phyloP scores from a whole-genome alignment of 2,888 invertebrate genomes.

The Cenopis cana region DNA sequence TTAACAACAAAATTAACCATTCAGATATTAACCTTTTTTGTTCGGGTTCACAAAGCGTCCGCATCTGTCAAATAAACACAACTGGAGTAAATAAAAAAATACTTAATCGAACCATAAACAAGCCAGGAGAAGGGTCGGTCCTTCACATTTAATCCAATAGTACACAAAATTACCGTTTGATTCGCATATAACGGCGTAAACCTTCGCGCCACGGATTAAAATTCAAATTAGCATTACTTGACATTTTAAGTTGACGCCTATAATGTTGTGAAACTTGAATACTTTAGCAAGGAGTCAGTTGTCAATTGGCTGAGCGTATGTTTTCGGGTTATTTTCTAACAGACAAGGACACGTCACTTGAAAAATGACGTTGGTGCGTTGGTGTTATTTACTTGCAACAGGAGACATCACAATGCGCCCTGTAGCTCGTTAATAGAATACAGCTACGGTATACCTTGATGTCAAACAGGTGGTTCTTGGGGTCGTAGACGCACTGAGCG shows the following conservation, averaged over 20 bases:
- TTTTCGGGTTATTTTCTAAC: constrained; percentile 21
- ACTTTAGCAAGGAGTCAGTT: constrained; percentile 24
- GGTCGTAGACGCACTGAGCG: too few relatives aligned
- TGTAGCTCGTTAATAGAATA: too few relatives aligned
- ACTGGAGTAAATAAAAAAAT: constrained; percentile 35
- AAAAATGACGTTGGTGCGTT: too few relatives aligned
- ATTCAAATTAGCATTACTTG: constrained; percentile 27
- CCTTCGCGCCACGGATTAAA: constrained; percentile 33
- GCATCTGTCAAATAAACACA: constrained; percentile 26
- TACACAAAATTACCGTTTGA: constrained; percentile 20
- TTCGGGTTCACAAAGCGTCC: constrained; percentile 2
- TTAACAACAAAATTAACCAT: not conserved
- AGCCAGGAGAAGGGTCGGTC: constrained; percentile 29
- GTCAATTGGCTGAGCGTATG: constrained; percentile 17
- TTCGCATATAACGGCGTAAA: constrained; percentile 18
- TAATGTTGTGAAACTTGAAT: constrained; percentile 17
- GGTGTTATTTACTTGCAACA: too few relatives aligned
- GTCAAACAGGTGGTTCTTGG: too few relatives aligned
- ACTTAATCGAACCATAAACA: constrained; percentile 36
- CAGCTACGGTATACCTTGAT: too few relatives aligned
- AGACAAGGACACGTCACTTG: not conserved
- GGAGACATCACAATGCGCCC: too few relatives aligned
- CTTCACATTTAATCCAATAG: constrained; percentile 40
- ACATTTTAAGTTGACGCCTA: constrained; percentile 4
- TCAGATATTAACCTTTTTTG: not conserved